Conservation (phyloP, 2,888 invertebrate species). For the Ormyrus thymus region DNA sequence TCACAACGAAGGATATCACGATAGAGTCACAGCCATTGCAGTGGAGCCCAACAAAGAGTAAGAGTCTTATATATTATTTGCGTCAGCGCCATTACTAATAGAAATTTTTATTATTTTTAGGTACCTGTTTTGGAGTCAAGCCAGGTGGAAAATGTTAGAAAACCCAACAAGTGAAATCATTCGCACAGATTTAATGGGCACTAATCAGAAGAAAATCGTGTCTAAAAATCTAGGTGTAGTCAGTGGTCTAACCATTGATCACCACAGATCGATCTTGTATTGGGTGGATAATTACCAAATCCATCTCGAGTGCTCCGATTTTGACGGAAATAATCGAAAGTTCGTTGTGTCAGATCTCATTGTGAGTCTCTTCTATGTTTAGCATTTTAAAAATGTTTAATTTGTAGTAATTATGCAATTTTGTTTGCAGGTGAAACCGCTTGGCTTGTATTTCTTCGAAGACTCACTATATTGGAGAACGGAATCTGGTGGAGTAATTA, state of each 20-base stretch:
- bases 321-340: constrained; percentile 75
- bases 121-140: constrained; percentile 72
- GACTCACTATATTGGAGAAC: constrained; percentile 85
- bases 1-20: constrained; percentile 75
- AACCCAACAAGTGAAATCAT: constrained; percentile 59
- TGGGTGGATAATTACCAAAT: constrained; percentile 79
- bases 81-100: too few relatives aligned
- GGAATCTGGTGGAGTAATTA: constrained; percentile 77
- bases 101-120: constrained; percentile 61
- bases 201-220: constrained; percentile 72
- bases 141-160: constrained; percentile 59
- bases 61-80: constrained; percentile 60
- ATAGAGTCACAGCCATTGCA: constrained; percentile 78
- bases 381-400: neutral
- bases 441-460: constrained; percentile 84
- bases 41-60: constrained; percentile 79
- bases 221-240: constrained; percentile 75
- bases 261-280: constrained; percentile 80
- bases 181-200: constrained; percentile 78
- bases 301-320: constrained; percentile 62
- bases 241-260: constrained; percentile 79
- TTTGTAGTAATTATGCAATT: neutral
- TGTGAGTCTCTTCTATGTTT: constrained; percentile 35
- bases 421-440: constrained; percentile 73
- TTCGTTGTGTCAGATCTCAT: constrained; percentile 68